Percentiles rank a stretch among this genome's conserved stretches.
phyloP scores from a whole-genome alignment of 2,113 vertebrate genomes.

The Orientallactaga bullata region DNA sequence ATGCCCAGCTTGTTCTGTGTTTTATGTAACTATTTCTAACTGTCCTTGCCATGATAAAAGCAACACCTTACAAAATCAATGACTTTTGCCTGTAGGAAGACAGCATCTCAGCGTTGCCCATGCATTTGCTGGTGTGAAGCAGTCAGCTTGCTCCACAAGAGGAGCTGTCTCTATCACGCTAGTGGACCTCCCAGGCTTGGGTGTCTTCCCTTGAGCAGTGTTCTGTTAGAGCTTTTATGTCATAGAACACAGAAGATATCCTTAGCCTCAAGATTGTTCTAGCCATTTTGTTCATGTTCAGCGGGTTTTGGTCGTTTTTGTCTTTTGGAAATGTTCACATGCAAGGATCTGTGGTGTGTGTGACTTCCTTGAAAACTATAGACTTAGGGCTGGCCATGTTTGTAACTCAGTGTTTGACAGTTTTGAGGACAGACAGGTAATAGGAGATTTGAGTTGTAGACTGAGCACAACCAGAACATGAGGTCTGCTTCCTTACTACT shows the following conservation, averaged over 20 bases:
- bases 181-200: neutral
- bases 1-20: constrained; percentile 76
- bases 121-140: neutral
- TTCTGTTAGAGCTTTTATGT: neutral
- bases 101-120: neutral
- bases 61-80: constrained; percentile 65
- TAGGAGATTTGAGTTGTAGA: neutral
- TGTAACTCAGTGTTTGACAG: fast-evolving
- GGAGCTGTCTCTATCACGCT: neutral
- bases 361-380: neutral
- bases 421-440: neutral
- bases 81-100: constrained; percentile 44
- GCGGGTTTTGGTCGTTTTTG: neutral
- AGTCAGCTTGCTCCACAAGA: neutral
- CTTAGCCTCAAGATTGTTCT: neutral
- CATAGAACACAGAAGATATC: fast-evolving
- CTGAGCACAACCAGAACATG: neutral
- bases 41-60: constrained; percentile 56
- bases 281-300: neutral
- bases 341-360: neutral
- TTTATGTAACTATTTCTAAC: constrained; percentile 74
- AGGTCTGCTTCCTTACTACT: neutral
- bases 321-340: too few species aligned
- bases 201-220: neutral
- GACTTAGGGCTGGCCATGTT: neutral